Percentiles rank a stretch among this genome's conserved stretches.
phyloP scores from a whole-genome alignment of 2,888 invertebrate genomes.

The Anthrax anthrax region DNA sequence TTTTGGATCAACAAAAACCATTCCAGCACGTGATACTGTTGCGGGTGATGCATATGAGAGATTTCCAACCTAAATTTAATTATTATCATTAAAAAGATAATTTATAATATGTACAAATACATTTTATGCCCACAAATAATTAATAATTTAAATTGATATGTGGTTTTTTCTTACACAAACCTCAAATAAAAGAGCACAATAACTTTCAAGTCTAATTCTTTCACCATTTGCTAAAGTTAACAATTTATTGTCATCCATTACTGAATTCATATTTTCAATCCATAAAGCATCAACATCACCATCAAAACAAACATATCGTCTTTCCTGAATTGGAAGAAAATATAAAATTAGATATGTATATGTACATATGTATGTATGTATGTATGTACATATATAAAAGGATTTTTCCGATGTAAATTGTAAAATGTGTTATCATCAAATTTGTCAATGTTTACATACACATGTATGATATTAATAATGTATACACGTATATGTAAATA shows the following conservation, averaged over 20 bases:
- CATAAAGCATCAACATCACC: conserved; percentile 89
- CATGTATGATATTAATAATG: too few relatives aligned
- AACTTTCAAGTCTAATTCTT: conserved; percentile 64
- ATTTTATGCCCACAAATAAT: too few relatives aligned
- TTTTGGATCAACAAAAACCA: conserved; percentile 89
- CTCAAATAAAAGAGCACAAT: conserved; percentile 77
- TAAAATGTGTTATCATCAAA: too few relatives aligned
- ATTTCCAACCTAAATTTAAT: conserved; percentile 53
- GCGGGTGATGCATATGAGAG: conserved; percentile 84
- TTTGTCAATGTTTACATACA: too few relatives aligned
- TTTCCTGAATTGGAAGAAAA: conserved; percentile 38
- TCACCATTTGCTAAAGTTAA: conserved; percentile 85
- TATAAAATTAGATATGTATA: neutral
- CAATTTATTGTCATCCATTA: conserved; percentile 89
- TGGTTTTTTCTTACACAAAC: conserved; percentile 27
- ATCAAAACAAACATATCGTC: conserved; percentile 76
- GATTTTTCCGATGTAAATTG: too few relatives aligned
- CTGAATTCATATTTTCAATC: conserved; percentile 96
- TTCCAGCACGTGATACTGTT: conserved; percentile 81
- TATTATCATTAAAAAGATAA: too few relatives aligned
- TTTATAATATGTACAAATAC: neutral
- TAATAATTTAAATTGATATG: too few relatives aligned
- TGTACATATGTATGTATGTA: neutral
- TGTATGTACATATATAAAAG: too few relatives aligned
- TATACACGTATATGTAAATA: too few relatives aligned